Evolutionary conservation across 1,140 invertebrate species (phyloP).

Genomic region (Ooceraea biroi): DNA sequence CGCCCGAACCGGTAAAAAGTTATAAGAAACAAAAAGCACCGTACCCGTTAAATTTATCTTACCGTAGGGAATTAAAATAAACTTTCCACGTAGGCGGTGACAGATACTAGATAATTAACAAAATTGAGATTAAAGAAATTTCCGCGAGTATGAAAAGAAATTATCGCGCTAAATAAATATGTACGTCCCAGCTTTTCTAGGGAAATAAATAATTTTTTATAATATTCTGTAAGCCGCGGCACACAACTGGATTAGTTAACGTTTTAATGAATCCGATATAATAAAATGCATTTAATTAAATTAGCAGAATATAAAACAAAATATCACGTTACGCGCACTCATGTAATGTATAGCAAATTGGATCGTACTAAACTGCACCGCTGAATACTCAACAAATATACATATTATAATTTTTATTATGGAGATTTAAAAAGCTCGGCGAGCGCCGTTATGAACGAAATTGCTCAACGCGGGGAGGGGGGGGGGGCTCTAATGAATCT

Average conservation of each 20-base stretch:
- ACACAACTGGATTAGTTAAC: slow-evolving; percentile 11
- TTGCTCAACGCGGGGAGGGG: slow-evolving; percentile 54
- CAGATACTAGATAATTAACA: slow-evolving; percentile 13
- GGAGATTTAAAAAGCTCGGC: slow-evolving; percentile 17
- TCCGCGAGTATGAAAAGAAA: not conserved
- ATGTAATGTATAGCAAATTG: not conserved
- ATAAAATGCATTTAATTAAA: slow-evolving; percentile 46
- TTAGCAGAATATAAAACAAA: not conserved
- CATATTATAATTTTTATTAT: slow-evolving; percentile 27
- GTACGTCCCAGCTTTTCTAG: not conserved
- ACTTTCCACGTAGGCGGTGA: not conserved
- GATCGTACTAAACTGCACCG: not conserved
- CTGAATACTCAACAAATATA: slow-evolving; percentile 16
- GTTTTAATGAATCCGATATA: slow-evolving; percentile 26
- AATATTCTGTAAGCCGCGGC: not conserved
- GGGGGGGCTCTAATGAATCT: slow-evolving; percentile 45
- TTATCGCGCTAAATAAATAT: not conserved
- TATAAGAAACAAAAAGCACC: not conserved
- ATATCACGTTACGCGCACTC: not conserved
- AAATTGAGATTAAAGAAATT: not conserved
- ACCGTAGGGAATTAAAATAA: not conserved
- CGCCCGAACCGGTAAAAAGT: slow-evolving; percentile 2
- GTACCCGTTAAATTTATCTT: not conserved
- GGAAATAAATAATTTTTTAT: too few species aligned
- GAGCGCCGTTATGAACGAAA: slow-evolving; percentile 15